These are phyloP conservation scores for Heliconius eleuchia DNA, from an alignment of 1,140 invertebrate genomes.

Conservation along the genomic window DNA sequence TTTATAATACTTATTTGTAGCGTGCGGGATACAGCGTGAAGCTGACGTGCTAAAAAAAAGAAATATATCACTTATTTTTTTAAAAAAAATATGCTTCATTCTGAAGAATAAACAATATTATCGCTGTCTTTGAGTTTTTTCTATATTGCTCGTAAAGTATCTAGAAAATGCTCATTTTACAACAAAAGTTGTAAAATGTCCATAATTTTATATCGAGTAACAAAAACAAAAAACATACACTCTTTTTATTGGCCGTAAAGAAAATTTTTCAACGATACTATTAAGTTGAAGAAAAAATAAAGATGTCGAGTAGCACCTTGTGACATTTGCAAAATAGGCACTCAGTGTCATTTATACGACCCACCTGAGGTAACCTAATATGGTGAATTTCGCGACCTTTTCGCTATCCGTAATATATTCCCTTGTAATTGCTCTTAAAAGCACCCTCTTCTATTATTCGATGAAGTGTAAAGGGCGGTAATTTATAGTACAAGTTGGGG, in stretches of 20 bases:
- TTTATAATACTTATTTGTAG: neutral
- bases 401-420: slow-evolving; percentile 43
- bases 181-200: slow-evolving; percentile 9
- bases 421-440: slow-evolving; percentile 58
- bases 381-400: slow-evolving; percentile 44
- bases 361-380: slow-evolving; percentile 65
- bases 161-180: slow-evolving; percentile 11
- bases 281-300: slow-evolving; percentile 30
- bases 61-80: neutral
- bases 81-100: neutral
- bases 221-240: slow-evolving; percentile 22
- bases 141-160: slow-evolving; percentile 13
- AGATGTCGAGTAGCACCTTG: slow-evolving; percentile 30
- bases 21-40: too few species aligned
- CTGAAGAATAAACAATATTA: neutral
- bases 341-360: slow-evolving; percentile 18
- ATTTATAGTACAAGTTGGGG: slow-evolving; percentile 60
- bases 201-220: slow-evolving; percentile 2
- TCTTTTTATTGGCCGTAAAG: slow-evolving; percentile 32
- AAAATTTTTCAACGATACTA: slow-evolving; percentile 22
- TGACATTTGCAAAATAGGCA: slow-evolving; percentile 29
- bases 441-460: slow-evolving; percentile 55
- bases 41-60: too few species aligned
- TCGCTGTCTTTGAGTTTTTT: slow-evolving; percentile 16
- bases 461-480: slow-evolving; percentile 65